Evolutionary conservation across 35 echinoderm and acorn worm species (phyloP), one percentile per base, ranked within the genome.

Genomic region (Anneissia japonica): DNA sequence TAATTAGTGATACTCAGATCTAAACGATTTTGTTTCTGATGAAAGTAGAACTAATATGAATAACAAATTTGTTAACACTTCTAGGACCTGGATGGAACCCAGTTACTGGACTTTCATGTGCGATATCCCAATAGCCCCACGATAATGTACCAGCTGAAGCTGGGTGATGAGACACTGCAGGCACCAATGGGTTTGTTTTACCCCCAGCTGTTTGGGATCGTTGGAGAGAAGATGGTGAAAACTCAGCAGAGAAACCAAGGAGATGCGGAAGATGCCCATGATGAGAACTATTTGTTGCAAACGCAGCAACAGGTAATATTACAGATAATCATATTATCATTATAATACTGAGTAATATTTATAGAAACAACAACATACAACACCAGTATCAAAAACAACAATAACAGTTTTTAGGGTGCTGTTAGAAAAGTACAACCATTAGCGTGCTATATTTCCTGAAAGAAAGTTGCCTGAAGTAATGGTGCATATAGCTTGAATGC

Each of bases 171-270:
- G 79, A 93, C 91, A 26, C 73, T 94, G 46, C 89, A 91, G 7
- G 92, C 96, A 11, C 96, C 96, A 10, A 99, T 99, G 96, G 96
- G 88, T 16, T 37, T 99, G 23, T 99, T 99, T 56, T 94, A 99
- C 72, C 96, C 96, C 23, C 76, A 94, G 55, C 31, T 91, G 14
- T 99, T 93, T 85, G 92, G 92, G 30, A 84, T 99, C 17, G 73
- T 88, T 30, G 89, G 86, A 6, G 86, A 94, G 38, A 90, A 91
- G 72, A 89, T 94, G 86, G 91, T 80, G 0, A 88, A 91, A 39
- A 99, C 90, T 3, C 96, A 99, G 83, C 96, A 99, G 46, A 81
- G 91, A 43, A 99, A 99, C 56, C 96, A 99, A 74, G 96, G 96
- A 37, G 92, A 94, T 76, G 79, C 96, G 7, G 96, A 99, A 38